A percentile compares a stretch with the other conserved stretches of the same genome.
Conservation (phyloP, 1,140 invertebrate genomes). For the Dinoponera quadriceps region DNA sequence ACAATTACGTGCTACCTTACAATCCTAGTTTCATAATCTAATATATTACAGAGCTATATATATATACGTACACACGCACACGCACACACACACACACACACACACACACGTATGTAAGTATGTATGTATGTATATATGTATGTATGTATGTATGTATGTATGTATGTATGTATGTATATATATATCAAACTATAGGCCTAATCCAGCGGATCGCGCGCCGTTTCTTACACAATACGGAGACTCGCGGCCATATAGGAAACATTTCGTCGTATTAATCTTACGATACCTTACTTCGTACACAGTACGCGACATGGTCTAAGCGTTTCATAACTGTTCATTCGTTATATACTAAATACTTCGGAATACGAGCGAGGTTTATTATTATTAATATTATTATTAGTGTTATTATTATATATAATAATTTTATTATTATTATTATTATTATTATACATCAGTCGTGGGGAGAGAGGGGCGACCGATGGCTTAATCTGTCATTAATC, state of each 20-base stretch:
- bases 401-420: too few species aligned
- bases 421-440: too few species aligned
- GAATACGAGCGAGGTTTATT: conserved; percentile 82
- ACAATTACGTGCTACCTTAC: conserved; percentile 40
- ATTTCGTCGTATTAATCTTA: conserved; percentile 75
- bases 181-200: conserved; percentile 64
- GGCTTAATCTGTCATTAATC: conserved; percentile 42
- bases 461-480: too few species aligned
- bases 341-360: conserved; percentile 79
- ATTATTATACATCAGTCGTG: conserved; percentile 72
- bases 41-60: conserved; percentile 70
- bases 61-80: too few species aligned
- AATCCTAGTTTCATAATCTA: conserved; percentile 44
- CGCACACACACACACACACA: too few species aligned
- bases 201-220: conserved; percentile 58
- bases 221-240: conserved; percentile 69
- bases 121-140: too few species aligned
- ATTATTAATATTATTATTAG: too few species aligned
- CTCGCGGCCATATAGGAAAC: conserved; percentile 74
- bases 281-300: conserved; percentile 57
- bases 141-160: too few species aligned
- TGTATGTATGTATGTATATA: too few species aligned
- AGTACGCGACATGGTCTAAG: conserved; percentile 74
- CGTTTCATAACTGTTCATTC: conserved; percentile 75
- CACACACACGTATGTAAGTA: too few species aligned